A percentile compares a stretch with the other conserved stretches of the same genome.
Evolutionary conservation across 1,140 invertebrate species (phyloP).

Genomic region (Propsilocerus akamusi): DNA sequence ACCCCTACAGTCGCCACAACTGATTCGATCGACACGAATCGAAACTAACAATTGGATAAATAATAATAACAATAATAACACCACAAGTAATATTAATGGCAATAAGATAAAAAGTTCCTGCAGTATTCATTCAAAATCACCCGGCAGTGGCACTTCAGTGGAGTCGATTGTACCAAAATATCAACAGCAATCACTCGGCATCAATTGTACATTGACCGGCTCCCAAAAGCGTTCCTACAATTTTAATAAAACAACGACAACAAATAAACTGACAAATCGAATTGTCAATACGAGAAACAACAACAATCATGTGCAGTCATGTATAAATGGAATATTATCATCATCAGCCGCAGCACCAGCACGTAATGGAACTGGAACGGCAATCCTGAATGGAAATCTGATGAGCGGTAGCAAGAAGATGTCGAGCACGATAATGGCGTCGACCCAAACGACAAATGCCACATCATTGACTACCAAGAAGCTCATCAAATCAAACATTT

Average conservation of each 20-base stretch:
- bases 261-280: constrained; percentile 11
- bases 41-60: constrained; percentile 1
- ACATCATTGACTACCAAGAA: not conserved
- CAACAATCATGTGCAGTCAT: not conserved
- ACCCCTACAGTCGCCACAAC: not conserved
- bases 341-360: not conserved
- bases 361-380: not conserved
- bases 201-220: not conserved
- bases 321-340: constrained; percentile 8
- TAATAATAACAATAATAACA: not conserved
- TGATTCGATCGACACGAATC: not conserved
- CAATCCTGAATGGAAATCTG: not conserved
- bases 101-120: too few species aligned
- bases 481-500: not conserved
- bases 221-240: constrained; percentile 21
- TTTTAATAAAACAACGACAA: constrained; percentile 15
- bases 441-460: constrained; percentile 14
- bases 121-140: constrained; percentile 2
- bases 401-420: not conserved
- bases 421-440: constrained; percentile 15
- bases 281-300: not conserved
- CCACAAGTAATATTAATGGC: too few species aligned
- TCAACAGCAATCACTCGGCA: not conserved
- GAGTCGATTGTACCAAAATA: constrained; percentile 6
- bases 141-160: not conserved